Conservation (phyloP, 92 coral and sea anemone species). For the Meandrina meandrites region DNA sequence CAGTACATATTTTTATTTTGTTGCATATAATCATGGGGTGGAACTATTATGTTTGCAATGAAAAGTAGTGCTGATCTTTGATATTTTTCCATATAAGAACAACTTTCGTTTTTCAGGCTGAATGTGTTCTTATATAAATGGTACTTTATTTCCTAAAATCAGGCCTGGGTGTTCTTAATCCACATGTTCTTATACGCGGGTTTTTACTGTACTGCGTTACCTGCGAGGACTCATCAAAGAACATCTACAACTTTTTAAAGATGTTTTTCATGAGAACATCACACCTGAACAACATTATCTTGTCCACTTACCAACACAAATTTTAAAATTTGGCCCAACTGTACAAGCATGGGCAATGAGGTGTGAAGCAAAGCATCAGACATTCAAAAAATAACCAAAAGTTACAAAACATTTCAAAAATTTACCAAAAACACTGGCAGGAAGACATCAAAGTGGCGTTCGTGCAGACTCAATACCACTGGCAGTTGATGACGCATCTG, state of each 20-base stretch:
- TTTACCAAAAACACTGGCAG: neutral
- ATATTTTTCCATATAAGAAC: no score
- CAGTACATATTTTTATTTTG: no score
- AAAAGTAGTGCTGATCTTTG: no score
- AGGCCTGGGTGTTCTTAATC: no score
- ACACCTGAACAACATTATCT: conserved; percentile 12
- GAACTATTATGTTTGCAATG: no score
- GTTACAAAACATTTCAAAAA: neutral
- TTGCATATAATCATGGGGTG: no score
- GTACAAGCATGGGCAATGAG: conserved; percentile 16
- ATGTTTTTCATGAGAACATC: neutral
- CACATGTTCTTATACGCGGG: no score
- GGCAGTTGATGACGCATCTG: neutral
- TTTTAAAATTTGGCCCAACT: conserved; percentile 2
- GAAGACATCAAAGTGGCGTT: conserved; percentile 8
- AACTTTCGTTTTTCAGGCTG: no score
- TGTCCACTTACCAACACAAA: neutral
- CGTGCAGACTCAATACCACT: conserved; percentile 9
- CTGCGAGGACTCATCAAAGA: conserved; percentile 14
- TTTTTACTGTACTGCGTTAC: no score
- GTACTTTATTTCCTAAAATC: no score
- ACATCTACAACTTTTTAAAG: conserved; percentile 1
- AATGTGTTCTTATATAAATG: no score
- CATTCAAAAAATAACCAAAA: neutral
- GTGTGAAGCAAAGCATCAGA: conserved; percentile 11